Evolutionary conservation across 2,888 invertebrate species (phyloP).

Genomic region (Xestia rhomboidea): DNA sequence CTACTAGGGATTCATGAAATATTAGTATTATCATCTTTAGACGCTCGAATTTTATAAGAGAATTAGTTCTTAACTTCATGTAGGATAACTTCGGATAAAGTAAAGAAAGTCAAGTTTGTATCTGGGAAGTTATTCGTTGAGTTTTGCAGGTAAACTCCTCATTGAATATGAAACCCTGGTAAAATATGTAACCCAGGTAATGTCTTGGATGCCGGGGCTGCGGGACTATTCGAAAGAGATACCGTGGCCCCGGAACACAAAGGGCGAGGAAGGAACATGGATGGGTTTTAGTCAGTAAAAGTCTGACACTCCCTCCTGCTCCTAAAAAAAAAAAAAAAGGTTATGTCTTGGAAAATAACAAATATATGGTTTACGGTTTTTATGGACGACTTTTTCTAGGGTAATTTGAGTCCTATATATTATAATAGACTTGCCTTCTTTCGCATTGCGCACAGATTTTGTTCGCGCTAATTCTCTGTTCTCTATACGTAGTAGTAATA

Average conservation of each 20-base stretch:
- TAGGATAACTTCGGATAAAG: conserved; percentile 26
- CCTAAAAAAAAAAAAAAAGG: too few species aligned
- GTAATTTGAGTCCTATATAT: not conserved
- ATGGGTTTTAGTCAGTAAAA: too few species aligned
- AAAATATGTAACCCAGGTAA: not conserved
- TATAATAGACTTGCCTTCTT: not conserved
- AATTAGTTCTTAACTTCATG: conserved; percentile 54
- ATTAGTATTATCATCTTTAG: conserved; percentile 53
- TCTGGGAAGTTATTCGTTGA: conserved; percentile 5
- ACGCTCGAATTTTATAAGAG: conserved; percentile 52
- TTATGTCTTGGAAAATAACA: not conserved
- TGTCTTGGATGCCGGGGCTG: too few species aligned
- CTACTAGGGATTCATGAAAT: conserved; percentile 58
- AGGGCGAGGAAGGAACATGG: too few species aligned
- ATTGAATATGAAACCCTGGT: not conserved
- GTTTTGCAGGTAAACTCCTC: not conserved
- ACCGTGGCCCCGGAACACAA: too few species aligned
- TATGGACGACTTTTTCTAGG: not conserved
- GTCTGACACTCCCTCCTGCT: too few species aligned
- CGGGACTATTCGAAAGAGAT: too few species aligned
- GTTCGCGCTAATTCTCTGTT: too few species aligned
- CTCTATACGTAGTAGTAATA: too few species aligned
- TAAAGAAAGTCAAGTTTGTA: conserved; percentile 22
- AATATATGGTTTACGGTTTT: not conserved
- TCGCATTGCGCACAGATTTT: too few species aligned